phyloP scores from a whole-genome alignment of 2,888 invertebrate species.

The Oscheius sp. region DNA sequence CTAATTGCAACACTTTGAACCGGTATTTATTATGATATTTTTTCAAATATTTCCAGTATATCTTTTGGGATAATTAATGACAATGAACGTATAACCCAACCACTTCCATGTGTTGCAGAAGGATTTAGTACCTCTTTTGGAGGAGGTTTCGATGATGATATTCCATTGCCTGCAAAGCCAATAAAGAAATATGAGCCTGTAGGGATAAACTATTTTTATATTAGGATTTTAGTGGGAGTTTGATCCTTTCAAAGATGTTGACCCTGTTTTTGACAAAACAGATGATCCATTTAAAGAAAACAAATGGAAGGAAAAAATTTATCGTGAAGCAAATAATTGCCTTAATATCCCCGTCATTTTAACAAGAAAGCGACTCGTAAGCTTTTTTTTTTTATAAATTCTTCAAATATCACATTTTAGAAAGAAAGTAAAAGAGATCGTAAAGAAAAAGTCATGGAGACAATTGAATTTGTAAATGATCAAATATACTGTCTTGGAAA shows the following conservation, averaged over 20 bases:
- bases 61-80: too few relatives aligned
- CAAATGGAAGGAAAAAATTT: slow-evolving; percentile 15
- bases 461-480: slow-evolving; percentile 24
- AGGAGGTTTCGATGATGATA: slow-evolving; percentile 4
- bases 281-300: slow-evolving; percentile 20
- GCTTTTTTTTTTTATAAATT: neutral
- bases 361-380: slow-evolving; percentile 1
- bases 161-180: neutral
- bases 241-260: neutral
- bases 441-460: slow-evolving; percentile 16
- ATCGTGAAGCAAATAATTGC: neutral
- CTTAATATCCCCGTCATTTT: neutral
- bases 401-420: neutral
- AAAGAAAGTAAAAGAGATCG: neutral
- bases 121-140: neutral
- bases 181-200: slow-evolving; percentile 7
- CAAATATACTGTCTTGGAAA: slow-evolving; percentile 6
- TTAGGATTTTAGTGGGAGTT: slow-evolving; percentile 22
- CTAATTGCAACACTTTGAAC: neutral
- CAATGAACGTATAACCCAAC: too few relatives aligned
- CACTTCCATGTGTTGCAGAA: neutral
- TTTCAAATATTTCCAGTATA: neutral
- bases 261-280: neutral
- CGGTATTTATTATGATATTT: neutral
- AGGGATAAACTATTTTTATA: neutral